Evolutionary conservation across 1,140 invertebrate species (phyloP).

Genomic region (Pseudomyrmex gracilis): DNA sequence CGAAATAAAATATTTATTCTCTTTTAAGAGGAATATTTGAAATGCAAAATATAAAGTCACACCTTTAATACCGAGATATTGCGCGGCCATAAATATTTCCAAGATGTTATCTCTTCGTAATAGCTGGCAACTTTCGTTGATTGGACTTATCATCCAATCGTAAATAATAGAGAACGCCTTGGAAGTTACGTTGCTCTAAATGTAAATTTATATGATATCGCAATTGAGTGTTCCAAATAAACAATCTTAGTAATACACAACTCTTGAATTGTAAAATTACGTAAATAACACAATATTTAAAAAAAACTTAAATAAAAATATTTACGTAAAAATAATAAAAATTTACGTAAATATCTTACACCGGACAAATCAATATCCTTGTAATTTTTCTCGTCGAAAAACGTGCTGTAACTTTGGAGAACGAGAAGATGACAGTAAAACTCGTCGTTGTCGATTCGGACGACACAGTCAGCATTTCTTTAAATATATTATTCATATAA

Average conservation of each 20-base stretch:
- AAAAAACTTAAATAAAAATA: too few species aligned
- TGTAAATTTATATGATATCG: not conserved
- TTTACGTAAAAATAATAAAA: too few species aligned
- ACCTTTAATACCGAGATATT: constrained; percentile 89
- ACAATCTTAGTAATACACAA: not conserved
- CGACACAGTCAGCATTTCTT: constrained; percentile 87
- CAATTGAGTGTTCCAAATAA: not conserved
- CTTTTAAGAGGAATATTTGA: not conserved
- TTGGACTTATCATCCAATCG: constrained; percentile 90
- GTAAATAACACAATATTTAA: too few species aligned
- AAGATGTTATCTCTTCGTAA: constrained; percentile 89
- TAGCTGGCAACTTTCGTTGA: constrained; percentile 86
- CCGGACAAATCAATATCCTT: constrained; percentile 86
- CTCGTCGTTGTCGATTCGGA: constrained; percentile 86
- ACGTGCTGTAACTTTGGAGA: constrained; percentile 87
- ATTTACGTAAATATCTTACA: constrained; percentile 73
- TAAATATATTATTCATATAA: constrained; percentile 46
- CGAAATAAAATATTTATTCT: not conserved
- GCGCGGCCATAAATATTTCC: constrained; percentile 89
- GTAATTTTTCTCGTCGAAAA: constrained; percentile 85
- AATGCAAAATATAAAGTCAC: constrained; percentile 16
- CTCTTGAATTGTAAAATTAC: too few species aligned
- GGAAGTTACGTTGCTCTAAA: constrained; percentile 86
- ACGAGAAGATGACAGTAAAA: constrained; percentile 88
- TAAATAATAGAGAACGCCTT: constrained; percentile 89